Evolutionary conservation across 2,888 invertebrate species (phyloP).

Genomic region (Ametastegia equiseti): DNA sequence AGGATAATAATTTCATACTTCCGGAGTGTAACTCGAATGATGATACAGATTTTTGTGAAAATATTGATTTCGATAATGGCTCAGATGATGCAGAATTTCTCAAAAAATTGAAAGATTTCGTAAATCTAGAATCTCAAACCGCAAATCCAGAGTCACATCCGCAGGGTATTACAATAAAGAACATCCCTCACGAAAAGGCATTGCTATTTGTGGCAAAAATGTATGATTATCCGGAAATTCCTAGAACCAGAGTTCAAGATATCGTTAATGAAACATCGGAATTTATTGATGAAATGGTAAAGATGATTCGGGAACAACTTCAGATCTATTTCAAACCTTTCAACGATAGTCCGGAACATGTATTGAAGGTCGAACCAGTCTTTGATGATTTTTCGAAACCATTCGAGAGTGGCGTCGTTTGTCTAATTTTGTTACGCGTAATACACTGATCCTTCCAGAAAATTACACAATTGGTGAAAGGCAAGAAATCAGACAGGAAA

Average conservation of each 20-base stretch:
- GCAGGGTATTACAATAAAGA: neutral
- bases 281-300: conserved; percentile 10
- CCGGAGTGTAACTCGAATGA: neutral
- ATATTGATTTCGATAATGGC: neutral
- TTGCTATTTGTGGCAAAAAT: neutral
- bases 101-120: neutral
- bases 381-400: neutral
- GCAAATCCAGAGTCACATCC: neutral
- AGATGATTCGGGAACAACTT: neutral
- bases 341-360: neutral
- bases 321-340: neutral
- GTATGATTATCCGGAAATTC: neutral
- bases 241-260: neutral
- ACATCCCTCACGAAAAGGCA: neutral
- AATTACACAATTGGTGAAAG: neutral
- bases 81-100: neutral
- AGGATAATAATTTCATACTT: neutral
- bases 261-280: neutral
- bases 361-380: neutral
- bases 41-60: neutral
- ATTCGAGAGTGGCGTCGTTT: conserved; percentile 1
- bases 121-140: neutral
- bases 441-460: neutral
- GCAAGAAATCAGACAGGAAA: neutral
- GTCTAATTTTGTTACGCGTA: neutral